Evolutionary conservation across 1,140 invertebrate genomes (phyloP).

Genomic region (Megalonaias nervosa): DNA sequence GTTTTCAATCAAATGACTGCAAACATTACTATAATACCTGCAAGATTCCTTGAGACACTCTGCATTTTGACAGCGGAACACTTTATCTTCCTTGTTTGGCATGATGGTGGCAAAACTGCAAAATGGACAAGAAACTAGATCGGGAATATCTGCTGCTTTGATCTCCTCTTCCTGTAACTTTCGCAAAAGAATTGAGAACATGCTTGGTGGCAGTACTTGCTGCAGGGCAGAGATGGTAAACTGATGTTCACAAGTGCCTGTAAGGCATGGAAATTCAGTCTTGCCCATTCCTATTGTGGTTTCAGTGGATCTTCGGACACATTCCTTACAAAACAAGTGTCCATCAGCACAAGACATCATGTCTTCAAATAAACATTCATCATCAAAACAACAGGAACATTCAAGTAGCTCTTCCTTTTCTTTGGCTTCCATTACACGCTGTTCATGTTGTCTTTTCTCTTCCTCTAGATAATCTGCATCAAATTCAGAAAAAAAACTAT

Average conservation of each 20-base stretch:
- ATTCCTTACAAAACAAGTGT: constrained; percentile 77
- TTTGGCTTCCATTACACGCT: constrained; percentile 63
- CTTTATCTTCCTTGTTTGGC: constrained; percentile 75
- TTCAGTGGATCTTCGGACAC: constrained; percentile 73
- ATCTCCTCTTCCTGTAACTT: constrained; percentile 77
- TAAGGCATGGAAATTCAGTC: constrained; percentile 74
- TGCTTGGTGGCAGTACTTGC: constrained; percentile 71
- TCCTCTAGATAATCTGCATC: constrained; percentile 45
- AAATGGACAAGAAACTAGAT: constrained; percentile 78
- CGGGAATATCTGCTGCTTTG: constrained; percentile 75
- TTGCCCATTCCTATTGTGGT: constrained; percentile 74
- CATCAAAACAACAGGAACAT: constrained; percentile 77
- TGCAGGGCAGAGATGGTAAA: constrained; percentile 60
- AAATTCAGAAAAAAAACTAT: constrained; percentile 5
- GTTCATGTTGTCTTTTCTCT: constrained; percentile 32
- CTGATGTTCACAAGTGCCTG: constrained; percentile 50
- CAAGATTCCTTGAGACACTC: constrained; percentile 80
- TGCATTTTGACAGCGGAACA: constrained; percentile 79
- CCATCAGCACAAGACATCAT: constrained; percentile 74
- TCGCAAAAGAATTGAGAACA: constrained; percentile 75
- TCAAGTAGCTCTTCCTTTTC: constrained; percentile 64
- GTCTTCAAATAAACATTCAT: constrained; percentile 77
- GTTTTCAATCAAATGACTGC: too few relatives aligned
- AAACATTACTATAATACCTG: constrained; percentile 60
- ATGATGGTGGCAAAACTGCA: constrained; percentile 78